These are phyloP conservation scores for Camarhynchus parvulus DNA, from an alignment of 2,113 vertebrate species.

Conservation along the genomic window DNA sequence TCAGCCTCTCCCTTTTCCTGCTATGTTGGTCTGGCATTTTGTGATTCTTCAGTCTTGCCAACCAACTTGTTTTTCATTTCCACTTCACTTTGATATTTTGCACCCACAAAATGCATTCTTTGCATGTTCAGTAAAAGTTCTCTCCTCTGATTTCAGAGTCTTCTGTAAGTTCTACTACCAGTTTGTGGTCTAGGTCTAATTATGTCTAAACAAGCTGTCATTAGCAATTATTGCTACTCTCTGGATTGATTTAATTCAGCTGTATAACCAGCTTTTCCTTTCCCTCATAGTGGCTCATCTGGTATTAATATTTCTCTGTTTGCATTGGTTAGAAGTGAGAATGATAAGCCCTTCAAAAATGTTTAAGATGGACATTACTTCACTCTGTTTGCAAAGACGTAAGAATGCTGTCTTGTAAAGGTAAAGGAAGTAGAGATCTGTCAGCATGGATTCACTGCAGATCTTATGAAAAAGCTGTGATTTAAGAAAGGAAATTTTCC, in stretches of 20 bases:
- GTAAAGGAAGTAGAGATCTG: not conserved
- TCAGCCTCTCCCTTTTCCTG: not conserved
- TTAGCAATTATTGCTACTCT: slow-evolving; percentile 10
- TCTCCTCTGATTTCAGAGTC: not conserved
- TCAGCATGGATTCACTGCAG: not conserved
- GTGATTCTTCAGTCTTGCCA: not conserved
- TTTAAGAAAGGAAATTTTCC: not conserved
- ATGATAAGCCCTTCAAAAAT: not conserved
- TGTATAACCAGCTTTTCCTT: slow-evolving; percentile 6
- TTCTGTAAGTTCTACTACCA: not conserved
- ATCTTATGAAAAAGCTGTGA: not conserved
- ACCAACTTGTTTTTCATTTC: not conserved
- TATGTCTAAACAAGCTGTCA: slow-evolving; percentile 31
- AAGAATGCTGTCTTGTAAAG: not conserved
- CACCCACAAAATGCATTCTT: not conserved
- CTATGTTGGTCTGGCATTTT: not conserved
- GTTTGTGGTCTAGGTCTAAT: slow-evolving; percentile 30
- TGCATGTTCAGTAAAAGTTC: not conserved
- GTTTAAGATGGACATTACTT: not conserved
- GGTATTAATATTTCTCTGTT: slow-evolving; percentile 35
- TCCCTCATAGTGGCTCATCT: not conserved
- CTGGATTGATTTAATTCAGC: slow-evolving; percentile 8
- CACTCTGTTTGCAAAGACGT: not conserved
- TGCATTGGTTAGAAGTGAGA: not conserved
- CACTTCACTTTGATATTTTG: not conserved